Evolutionary conservation across 2,888 invertebrate genomes (phyloP).

Genomic region (Phaonia tiefii): DNA sequence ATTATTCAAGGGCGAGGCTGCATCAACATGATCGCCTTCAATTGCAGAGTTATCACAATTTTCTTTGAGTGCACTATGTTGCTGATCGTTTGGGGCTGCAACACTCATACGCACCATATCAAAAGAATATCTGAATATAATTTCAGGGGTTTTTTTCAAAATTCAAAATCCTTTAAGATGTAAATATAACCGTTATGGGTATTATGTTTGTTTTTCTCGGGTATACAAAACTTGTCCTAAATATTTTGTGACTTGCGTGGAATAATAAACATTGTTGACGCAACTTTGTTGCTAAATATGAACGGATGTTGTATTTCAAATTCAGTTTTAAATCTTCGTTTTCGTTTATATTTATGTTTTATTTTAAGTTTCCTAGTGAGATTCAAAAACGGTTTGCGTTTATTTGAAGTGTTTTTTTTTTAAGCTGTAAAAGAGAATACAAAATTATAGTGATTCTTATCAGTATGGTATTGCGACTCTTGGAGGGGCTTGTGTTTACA

Average conservation of each 20-base stretch:
- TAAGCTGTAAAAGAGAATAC: constrained; percentile 46
- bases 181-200: not conserved
- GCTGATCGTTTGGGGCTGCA: constrained; percentile 73
- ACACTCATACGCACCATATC: constrained; percentile 79
- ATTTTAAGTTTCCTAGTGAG: constrained; percentile 33
- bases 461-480: not conserved
- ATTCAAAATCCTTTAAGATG: not conserved
- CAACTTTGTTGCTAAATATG: constrained; percentile 52
- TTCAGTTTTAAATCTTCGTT: constrained; percentile 29
- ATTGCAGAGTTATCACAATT: constrained; percentile 43
- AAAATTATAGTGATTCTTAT: constrained; percentile 36
- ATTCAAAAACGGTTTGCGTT: constrained; percentile 19
- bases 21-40: constrained; percentile 59
- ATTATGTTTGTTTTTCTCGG: constrained; percentile 29
- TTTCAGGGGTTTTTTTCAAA: not conserved
- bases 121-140: constrained; percentile 2
- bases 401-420: constrained; percentile 44
- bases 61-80: constrained; percentile 53
- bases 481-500: constrained; percentile 21
- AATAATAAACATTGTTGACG: constrained; percentile 61
- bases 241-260: constrained; percentile 37
- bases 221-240: not conserved
- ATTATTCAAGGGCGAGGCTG: constrained; percentile 45
- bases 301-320: not conserved
- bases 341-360: too few species aligned